These are phyloP conservation scores for Eupristina koningsbergeri DNA, from an alignment of 1,140 invertebrate species.

Conservation along the genomic window DNA sequence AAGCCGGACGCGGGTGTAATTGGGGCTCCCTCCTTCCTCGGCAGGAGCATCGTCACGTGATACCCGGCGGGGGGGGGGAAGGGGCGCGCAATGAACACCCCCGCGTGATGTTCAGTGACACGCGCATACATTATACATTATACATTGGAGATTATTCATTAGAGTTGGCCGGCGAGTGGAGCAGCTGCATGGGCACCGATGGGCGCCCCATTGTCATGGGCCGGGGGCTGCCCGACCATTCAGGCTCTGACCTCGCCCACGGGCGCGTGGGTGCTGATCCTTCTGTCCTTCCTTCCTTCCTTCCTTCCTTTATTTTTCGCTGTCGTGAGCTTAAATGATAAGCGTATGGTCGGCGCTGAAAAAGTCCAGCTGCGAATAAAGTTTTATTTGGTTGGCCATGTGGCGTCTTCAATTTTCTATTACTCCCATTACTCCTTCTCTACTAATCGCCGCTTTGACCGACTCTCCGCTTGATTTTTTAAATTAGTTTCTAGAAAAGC, in stretches of 20 bases:
- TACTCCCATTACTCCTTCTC: not conserved
- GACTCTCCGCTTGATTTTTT: too few species aligned
- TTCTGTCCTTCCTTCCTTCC: not conserved
- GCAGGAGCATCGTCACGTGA: not conserved
- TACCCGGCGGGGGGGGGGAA: not conserved
- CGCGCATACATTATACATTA: conserved; percentile 65
- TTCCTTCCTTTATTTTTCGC: not conserved
- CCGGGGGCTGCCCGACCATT: not conserved
- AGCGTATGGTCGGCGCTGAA: not conserved
- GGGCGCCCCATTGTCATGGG: not conserved
- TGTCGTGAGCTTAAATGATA: not conserved
- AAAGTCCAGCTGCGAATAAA: not conserved
- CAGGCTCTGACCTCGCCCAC: not conserved
- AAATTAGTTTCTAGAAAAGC: too few species aligned
- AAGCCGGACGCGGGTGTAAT: conserved; percentile 18
- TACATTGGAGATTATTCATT: too few species aligned
- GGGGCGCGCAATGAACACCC: conserved; percentile 55
- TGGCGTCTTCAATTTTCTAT: not conserved
- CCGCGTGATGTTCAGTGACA: conserved; percentile 57
- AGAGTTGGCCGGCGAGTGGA: not conserved
- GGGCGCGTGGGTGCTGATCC: not conserved
- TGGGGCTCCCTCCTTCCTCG: conserved; percentile 3
- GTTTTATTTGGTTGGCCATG: not conserved
- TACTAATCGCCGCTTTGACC: not conserved
- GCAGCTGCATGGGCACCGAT: conserved; percentile 47